Base-by-base conservation (phyloP, 2,797 vertebrate species). In the Numenius phaeopus region DNA sequence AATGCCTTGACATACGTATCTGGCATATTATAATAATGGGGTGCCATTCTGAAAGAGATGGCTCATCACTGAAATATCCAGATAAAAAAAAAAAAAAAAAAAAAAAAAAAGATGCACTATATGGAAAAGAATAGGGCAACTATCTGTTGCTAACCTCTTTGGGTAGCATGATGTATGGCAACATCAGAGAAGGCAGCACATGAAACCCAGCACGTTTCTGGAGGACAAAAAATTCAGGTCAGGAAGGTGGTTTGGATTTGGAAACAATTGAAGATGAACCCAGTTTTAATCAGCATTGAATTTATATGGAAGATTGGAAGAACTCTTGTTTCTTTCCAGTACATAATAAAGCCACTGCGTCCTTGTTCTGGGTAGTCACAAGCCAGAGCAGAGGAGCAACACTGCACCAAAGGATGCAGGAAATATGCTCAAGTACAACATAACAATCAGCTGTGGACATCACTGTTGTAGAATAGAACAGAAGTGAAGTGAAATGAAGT, bases 331-430 rank as follows among this genome's bases (percentile, higher is more conserved):
- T 69, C 20, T n/a, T 66, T 30, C 47, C 46, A 42, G 18, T 2
- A 4, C 1, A 0, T 21, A 20, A 15, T 9, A 64, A 84, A 89
- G 17, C 3, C 3, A 0, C 0, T 10, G 12, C 1, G 1, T 11
- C 30, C 70, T 70, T 24, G 4, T 21, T 32, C 34, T 55, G 49
- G 8, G 14, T 2, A 27, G 17, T 16, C 83, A 47, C 57, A 80
- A 80, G n/a, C 6, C 61, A 52, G 22, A 61, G 57, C 32, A 40
- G n/a, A 30, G 34, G n/a, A 73, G 29, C 6, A 72, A 29, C 12
- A 5, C 0, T 3, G 14, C 75, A 40, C 18, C 32, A n/a, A 40
- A 66, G 32, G 47, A 49, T 7, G 5, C 2, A 67, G 47, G 47
- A 78, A 37, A 32, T 18, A 9, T 6, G 15, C 11, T 82, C 9